Base-by-base conservation (phyloP, 2,888 invertebrate species). In the Aquatica leii region DNA sequence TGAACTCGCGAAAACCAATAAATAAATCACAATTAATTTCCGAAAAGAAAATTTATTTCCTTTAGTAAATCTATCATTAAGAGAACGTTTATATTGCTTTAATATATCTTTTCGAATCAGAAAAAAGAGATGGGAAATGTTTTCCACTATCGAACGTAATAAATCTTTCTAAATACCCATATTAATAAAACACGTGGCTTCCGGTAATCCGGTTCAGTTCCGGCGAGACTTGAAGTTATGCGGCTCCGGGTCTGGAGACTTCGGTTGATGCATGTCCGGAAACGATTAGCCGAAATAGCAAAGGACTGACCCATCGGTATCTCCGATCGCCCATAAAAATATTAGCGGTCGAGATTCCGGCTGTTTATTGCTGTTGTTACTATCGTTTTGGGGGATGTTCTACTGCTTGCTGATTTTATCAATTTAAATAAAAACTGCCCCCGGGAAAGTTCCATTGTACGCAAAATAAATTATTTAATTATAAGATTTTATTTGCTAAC, bases 281-380 rank as follows among this genome's bases (percentile, higher is more conserved):
- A 80, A 70, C 79, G 78, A 80, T 80, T 80, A 80, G 77, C 70
- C 73, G 71, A 72, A 75, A 77, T 75, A 71, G 73, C 72, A 64
- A 68, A 72, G 70, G 70, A 74, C 76, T 77, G 80, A 80, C 80
- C 78, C 80, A 77, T 77, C 77, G 78, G 77, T 81, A 81, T 81
- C 81, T 79, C 75, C 77, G 80, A 81, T 81, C 80, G 76, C 73
- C 80, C 80, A 79, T 81, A 81, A 81, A 81, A 81, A 80, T 81
- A 81, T 81, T 81, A 81, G 81, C 78, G 78, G 77, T 75, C 73
- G 73, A 71, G 77, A 77, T 77, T 79, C 76, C 77, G 77, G 77
- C 75, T 74, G 76, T 77, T 76, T 77, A 76, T 76, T 72, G 73
- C 74, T 69, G 74, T 72, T 73, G 75, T 77, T 77, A 75, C 71